These are phyloP conservation scores for Dicycla oo DNA, from an alignment of 2,888 invertebrate species.

Conservation along the genomic window DNA sequence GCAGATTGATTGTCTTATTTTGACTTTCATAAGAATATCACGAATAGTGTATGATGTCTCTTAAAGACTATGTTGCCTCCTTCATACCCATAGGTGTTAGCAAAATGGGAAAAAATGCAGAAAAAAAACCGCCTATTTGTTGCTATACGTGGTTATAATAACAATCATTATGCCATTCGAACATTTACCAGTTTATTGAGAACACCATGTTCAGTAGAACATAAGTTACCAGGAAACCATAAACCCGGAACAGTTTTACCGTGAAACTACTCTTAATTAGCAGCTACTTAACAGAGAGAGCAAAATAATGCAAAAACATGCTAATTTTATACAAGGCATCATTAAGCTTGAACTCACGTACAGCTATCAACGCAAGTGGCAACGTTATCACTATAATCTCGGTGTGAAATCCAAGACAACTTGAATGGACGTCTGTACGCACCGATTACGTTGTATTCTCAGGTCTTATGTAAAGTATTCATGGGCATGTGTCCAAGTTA, in stretches of 20 bases:
- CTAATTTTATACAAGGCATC: slow-evolving; percentile 13
- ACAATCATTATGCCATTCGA: not conserved
- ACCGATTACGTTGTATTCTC: slow-evolving; percentile 48
- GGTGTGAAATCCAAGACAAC: slow-evolving; percentile 52
- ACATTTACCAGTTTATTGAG: not conserved
- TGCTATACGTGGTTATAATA: not conserved
- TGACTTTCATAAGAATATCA: too few species aligned
- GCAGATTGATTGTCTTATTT: too few species aligned
- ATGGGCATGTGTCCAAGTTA: slow-evolving; percentile 20
- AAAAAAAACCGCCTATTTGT: not conserved
- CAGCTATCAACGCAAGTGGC: slow-evolving; percentile 41
- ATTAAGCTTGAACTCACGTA: slow-evolving; percentile 35
- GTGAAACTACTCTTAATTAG: slow-evolving; percentile 28
- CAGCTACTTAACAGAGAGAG: slow-evolving; percentile 47
- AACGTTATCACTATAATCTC: slow-evolving; percentile 49
- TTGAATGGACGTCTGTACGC: slow-evolving; percentile 54
- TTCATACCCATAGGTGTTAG: too few species aligned
- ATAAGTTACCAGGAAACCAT: slow-evolving; percentile 38
- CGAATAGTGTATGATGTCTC: too few species aligned
- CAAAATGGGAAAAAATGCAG: too few species aligned
- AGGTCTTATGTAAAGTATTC: slow-evolving; percentile 50
- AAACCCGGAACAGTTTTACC: slow-evolving; percentile 21
- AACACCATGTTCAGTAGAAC: not conserved
- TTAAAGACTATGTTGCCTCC: too few species aligned
- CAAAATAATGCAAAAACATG: slow-evolving; percentile 28